Evolutionary conservation across 2,888 invertebrate species (phyloP).

Genomic region (Ectemnius continuus): DNA sequence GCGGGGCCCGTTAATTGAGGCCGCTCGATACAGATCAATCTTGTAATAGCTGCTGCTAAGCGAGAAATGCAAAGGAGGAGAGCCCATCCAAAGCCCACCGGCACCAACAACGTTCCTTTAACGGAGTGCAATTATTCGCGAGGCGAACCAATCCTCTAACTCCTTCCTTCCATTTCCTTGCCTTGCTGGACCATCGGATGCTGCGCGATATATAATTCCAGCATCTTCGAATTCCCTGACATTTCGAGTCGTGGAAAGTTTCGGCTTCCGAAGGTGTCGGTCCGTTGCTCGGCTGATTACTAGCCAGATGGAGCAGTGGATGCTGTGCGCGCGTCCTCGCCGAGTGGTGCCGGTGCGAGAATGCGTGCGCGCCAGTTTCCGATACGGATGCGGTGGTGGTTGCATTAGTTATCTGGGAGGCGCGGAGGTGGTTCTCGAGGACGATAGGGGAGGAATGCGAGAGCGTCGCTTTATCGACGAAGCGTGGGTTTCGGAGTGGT

Average conservation of each 20-base stretch:
- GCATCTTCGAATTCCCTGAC: no score
- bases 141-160: no score
- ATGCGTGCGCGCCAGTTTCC: slow-evolving; percentile 42
- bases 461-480: slow-evolving; percentile 71
- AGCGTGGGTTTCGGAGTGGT: slow-evolving; percentile 70
- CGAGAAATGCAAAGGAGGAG: no score
- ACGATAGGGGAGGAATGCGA: slow-evolving; percentile 71
- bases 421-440: slow-evolving; percentile 56
- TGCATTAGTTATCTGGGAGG: slow-evolving; percentile 68
- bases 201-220: no score
- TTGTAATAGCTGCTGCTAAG: not conserved
- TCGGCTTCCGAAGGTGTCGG: no score
- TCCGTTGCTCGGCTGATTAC: no score
- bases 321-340: not conserved
- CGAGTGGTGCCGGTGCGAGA: slow-evolving; percentile 37
- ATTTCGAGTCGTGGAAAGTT: no score
- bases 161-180: no score
- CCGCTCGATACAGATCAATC: slow-evolving; percentile 7
- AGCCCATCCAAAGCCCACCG: not conserved
- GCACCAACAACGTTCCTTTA: no score
- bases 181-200: no score
- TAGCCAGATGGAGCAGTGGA: no score
- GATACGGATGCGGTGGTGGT: slow-evolving; percentile 48
- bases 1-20: slow-evolving; percentile 34
- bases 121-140: no score